Conservation (phyloP, 2,113 vertebrate species). For the Carlito syrichta region DNA sequence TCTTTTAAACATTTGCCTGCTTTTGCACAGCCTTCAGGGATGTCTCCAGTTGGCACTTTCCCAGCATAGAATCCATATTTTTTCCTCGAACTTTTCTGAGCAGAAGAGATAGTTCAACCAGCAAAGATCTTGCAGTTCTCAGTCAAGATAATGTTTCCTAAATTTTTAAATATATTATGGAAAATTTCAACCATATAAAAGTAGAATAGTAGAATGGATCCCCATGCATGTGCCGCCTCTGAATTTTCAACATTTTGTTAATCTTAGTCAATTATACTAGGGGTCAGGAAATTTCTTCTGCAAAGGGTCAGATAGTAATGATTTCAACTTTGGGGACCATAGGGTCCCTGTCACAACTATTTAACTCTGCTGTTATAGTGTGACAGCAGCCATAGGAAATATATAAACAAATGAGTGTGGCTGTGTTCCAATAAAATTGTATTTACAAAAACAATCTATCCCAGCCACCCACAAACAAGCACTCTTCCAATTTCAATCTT, state of each 20-base stretch:
- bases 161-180: not conserved
- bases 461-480: not conserved
- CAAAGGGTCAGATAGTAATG: not conserved
- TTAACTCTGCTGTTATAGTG: not conserved
- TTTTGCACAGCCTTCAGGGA: not conserved
- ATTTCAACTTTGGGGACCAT: not conserved
- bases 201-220: not conserved
- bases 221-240: not conserved
- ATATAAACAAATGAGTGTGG: not conserved
- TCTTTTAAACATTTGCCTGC: not conserved
- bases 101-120: not conserved
- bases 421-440: not conserved
- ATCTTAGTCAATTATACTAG: not conserved
- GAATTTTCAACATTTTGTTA: not conserved
- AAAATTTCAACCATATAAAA: not conserved
- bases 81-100: not conserved
- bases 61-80: not conserved
- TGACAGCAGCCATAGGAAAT: not conserved
- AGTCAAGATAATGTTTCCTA: not conserved
- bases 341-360: not conserved
- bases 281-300: not conserved
- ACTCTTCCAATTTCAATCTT: not conserved
- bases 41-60: not conserved
- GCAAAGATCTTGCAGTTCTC: not conserved
- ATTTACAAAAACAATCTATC: constrained; percentile 3